Base-by-base conservation (phyloP, 2,888 invertebrate species). In the Calliopum simillimum region DNA sequence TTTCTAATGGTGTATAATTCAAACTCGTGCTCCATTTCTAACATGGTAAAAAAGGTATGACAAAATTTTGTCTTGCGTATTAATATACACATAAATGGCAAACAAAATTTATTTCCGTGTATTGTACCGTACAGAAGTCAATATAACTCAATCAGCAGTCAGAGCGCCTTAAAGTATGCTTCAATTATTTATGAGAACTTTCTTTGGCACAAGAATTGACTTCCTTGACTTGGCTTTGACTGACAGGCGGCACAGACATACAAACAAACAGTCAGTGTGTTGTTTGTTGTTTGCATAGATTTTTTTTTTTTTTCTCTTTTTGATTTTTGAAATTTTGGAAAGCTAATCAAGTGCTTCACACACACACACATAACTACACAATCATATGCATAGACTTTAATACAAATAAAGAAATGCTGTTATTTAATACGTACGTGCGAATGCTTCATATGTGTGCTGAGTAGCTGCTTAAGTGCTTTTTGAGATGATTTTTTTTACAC, bases 311-410 rank as follows among this genome's bases (percentile, higher is more conserved):
- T n/a, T n/a, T n/a, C n/a, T n/a, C n/a, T n/a, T n/a, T 46, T 43
- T 58, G 21, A 43, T 66, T 19, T 55, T 33, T 64, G 69, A 56
- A 55, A 58, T 68, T 71, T 69, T 69, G 67, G 70, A 73, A 70
- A 73, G 74, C 74, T 74, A 74, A 74, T 74, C 74, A 74, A 73
- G 63, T 74, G 74, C 71, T 73, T 25, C 47, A 62, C 13, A 62
- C 47, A 62, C 41, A 51, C 53, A 16, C 33, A 43, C 44, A 12
- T 61, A 8, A 11, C 14, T 19, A 43, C 47, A 63, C 49, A n/a
- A n/a, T n/a, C 16, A 21, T 51, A 19, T 51, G 33, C 33, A 6
- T 33, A 33, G 33, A 8, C 33, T 33, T 33, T 6, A 33, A 33
- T 33, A 33, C 33, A 33, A 33, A 33, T 33, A 33, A 33, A 33